phyloP scores from a whole-genome alignment of 2,888 invertebrate genomes.

The Caenorhabditis sp. region DNA sequence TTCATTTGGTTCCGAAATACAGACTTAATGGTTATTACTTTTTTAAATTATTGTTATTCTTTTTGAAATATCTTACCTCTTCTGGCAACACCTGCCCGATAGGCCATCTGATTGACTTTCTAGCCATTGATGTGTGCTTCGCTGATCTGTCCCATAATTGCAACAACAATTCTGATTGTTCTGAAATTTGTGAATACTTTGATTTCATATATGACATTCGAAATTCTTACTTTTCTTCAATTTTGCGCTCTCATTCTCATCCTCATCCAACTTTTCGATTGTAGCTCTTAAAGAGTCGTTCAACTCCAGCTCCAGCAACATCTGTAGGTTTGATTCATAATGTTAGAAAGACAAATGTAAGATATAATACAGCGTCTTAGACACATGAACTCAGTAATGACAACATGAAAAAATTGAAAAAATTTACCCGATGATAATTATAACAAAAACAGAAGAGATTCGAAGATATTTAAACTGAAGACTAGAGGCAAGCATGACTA shows the following conservation, averaged over 20 bases:
- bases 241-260: constrained; percentile 7
- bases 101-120: constrained; percentile 34
- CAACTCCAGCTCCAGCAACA: constrained; percentile 24
- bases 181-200: background rate
- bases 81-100: constrained; percentile 36
- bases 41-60: too few species aligned
- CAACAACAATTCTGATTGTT: constrained; percentile 22
- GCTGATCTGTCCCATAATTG: constrained; percentile 26
- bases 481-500: background rate
- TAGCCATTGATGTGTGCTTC: constrained; percentile 20
- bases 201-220: too few species aligned
- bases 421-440: background rate
- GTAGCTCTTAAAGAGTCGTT: constrained; percentile 23
- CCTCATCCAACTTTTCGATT: constrained; percentile 11
- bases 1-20: too few species aligned
- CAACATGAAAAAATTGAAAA: background rate
- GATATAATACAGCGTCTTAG: too few species aligned
- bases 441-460: background rate
- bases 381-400: too few species aligned
- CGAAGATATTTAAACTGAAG: background rate
- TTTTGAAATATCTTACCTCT: constrained; percentile 5
- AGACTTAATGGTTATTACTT: too few species aligned
- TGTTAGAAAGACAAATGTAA: too few species aligned
- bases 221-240: background rate
- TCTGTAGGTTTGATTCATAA: constrained; percentile 3